Conservation (phyloP, 2,113 vertebrate species). For the Thinocorus orbignyianus region DNA sequence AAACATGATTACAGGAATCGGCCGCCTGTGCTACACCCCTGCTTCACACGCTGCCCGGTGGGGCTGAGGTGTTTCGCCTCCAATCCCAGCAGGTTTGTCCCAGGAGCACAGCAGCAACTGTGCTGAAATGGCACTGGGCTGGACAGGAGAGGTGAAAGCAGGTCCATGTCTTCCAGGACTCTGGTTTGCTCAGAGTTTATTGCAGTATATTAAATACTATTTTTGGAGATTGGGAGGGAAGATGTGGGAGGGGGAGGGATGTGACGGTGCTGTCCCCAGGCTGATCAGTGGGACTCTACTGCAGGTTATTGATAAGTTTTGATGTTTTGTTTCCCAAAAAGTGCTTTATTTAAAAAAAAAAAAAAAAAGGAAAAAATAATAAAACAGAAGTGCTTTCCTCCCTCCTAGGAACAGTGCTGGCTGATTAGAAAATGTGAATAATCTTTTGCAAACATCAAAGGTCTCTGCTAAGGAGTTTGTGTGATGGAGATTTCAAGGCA, state of each 20-base stretch:
- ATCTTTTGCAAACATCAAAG: not conserved
- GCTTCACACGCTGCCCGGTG: fast-evolving
- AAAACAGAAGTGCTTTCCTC: slow-evolving; percentile 52
- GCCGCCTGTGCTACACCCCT: not conserved
- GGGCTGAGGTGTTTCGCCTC: not conserved
- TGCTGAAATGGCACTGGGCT: not conserved
- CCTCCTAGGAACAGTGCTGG: slow-evolving; percentile 31
- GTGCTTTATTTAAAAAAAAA: slow-evolving; percentile 53
- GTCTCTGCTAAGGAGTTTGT: not conserved
- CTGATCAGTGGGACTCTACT: not conserved
- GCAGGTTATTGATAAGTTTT: not conserved
- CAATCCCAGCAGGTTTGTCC: not conserved
- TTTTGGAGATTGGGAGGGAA: slow-evolving; percentile 25
- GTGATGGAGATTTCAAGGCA: not conserved
- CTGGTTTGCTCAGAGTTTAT: slow-evolving; percentile 62
- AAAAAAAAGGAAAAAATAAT: not conserved
- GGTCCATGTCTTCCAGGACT: slow-evolving; percentile 52
- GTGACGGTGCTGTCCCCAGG: not conserved
- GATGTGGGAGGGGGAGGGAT: slow-evolving; percentile 21
- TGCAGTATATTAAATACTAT: slow-evolving; percentile 56
- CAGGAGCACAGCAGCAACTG: not conserved
- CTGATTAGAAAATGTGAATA: slow-evolving; percentile 26
- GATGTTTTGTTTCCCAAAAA: not conserved
- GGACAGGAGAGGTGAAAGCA: not conserved
- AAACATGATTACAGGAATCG: fast-evolving